Conservation (phyloP, 2,888 invertebrate species). For the Nemotelus nigrinus region DNA sequence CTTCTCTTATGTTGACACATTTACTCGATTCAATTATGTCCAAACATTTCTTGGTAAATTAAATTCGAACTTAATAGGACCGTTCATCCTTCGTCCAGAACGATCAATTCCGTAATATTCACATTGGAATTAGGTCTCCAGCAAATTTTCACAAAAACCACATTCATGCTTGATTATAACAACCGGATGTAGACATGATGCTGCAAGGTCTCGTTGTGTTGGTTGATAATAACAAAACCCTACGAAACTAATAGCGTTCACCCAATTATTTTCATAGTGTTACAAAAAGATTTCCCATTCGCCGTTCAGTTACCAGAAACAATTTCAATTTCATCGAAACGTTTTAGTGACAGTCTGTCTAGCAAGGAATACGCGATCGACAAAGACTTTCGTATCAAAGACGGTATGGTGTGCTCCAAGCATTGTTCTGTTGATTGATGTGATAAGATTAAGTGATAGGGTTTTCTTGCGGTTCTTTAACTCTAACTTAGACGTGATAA, state of each 20-base stretch:
- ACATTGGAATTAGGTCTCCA: not conserved
- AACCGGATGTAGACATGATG: no score
- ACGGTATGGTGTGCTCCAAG: no score
- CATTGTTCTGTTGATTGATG: no score
- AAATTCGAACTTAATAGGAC: slow-evolving; percentile 28
- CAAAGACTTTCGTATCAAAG: no score
- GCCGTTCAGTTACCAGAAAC: not conserved
- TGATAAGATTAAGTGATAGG: no score
- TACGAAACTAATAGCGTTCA: not conserved
- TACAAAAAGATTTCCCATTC: not conserved
- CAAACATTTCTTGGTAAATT: not conserved
- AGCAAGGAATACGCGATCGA: no score
- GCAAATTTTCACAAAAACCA: slow-evolving; percentile 11
- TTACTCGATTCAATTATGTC: not conserved
- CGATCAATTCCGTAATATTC: no score
- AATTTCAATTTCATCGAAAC: not conserved
- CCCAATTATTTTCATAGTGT: slow-evolving; percentile 5
- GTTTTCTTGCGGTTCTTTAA: no score
- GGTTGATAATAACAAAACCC: not conserved
- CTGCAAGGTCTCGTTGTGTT: not conserved
- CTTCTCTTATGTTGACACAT: no score
- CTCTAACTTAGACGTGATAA: no score
- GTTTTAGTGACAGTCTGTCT: not conserved
- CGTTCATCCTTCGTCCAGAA: no score
- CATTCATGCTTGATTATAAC: slow-evolving; percentile 18